Percentiles rank a stretch among this genome's conserved stretches.
phyloP scores from a whole-genome alignment of 2,888 invertebrate species.

The Salpingus planirostris region DNA sequence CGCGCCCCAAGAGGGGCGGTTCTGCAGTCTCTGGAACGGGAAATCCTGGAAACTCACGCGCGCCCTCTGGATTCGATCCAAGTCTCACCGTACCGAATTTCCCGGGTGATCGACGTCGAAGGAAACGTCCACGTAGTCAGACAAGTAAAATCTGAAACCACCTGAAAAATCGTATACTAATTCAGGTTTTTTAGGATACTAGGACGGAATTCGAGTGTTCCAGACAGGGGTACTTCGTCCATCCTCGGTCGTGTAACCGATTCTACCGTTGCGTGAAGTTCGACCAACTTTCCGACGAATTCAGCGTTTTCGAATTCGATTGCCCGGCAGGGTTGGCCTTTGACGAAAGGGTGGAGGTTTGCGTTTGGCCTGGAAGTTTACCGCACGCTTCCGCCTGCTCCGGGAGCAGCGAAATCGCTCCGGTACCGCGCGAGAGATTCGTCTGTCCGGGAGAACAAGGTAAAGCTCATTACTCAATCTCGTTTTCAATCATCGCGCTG shows the following conservation, averaged over 20 bases:
- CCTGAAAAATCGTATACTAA: too few species aligned
- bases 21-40: slow-evolving; percentile 54
- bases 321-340: slow-evolving; percentile 71
- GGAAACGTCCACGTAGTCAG: slow-evolving; percentile 63
- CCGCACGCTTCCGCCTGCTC: slow-evolving; percentile 64
- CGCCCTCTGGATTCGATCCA: slow-evolving; percentile 51
- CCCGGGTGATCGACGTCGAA: slow-evolving; percentile 62
- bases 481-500: too few species aligned
- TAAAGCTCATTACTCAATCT: slow-evolving; percentile 26
- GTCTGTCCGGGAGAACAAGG: slow-evolving; percentile 57
- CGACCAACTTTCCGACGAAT: slow-evolving; percentile 64
- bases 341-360: slow-evolving; percentile 66
- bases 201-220: slow-evolving; percentile 67
- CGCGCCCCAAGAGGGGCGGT: slow-evolving; percentile 57
- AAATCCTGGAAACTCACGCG: slow-evolving; percentile 47
- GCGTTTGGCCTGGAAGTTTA: slow-evolving; percentile 71
- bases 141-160: slow-evolving; percentile 51
- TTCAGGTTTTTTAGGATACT: slow-evolving; percentile 48
- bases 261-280: slow-evolving; percentile 78
- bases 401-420: slow-evolving; percentile 70
- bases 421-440: slow-evolving; percentile 59
- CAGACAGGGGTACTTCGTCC: slow-evolving; percentile 69
- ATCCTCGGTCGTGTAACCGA: slow-evolving; percentile 65
- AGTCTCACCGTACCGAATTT: slow-evolving; percentile 63
- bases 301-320: slow-evolving; percentile 72